Evolutionary conservation across 2,888 invertebrate genomes (phyloP), one percentile per base, ranked within the genome.

Genomic region (Pardosa pseudoannulata): DNA sequence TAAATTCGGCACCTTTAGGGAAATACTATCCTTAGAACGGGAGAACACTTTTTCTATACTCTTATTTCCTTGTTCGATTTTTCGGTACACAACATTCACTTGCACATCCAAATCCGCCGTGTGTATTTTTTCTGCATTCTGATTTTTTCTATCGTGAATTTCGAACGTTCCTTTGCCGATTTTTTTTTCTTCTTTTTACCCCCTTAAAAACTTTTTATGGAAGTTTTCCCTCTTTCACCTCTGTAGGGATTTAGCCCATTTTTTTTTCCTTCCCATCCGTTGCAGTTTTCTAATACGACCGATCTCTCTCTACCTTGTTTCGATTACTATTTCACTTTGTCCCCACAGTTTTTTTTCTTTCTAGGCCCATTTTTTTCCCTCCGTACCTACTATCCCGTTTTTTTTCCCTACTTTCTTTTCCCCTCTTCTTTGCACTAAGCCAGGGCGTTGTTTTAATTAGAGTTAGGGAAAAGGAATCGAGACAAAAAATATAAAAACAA

Each of bases 301-400:
- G 78, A 85, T 79, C 83, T 85, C 68, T n/a, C 65, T 72, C 16
- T 85, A 85, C 83, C 83, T 85, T 85, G 83, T 85, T 85, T 73
- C 83, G 78, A 85, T 85, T 78, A 85, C 83, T 85, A 85, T 85
- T 85, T 85, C 83, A 78, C 78, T 78, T 85, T 79, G 83, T 78
- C 56, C 83, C 64, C 64, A 19, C 41, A n/a, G 29, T 36, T 36
- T 36, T 39, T 56, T 81, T 80, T 65, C 71, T 75, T 71, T 36
- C 50, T n/a, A n/a, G n/a, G n/a, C 72, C 29, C 29, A 23, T 64
- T 71, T 72, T 79, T 56, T 71, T 62, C 16, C 16, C 32, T 50
- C 36, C 65, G 46, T 78, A 83, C 83, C 82, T 82, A 27, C 7
- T 36, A 64, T 71, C 29, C 64, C 56, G 28, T 19, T 70, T 81